These are phyloP conservation scores for Leptodactylus fallax DNA, from an alignment of 2,797 vertebrate species.

Conservation along the genomic window DNA sequence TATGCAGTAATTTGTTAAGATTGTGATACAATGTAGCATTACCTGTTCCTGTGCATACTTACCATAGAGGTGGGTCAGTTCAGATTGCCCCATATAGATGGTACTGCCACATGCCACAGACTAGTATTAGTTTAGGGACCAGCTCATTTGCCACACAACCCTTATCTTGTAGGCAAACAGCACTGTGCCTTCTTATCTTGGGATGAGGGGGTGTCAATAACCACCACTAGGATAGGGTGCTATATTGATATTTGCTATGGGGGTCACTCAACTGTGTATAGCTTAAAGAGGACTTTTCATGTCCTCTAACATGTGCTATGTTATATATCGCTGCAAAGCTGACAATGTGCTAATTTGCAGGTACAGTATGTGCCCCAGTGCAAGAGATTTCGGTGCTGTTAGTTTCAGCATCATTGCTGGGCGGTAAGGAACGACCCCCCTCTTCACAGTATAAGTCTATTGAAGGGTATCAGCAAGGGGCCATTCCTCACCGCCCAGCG, in stretches of 20 bases:
- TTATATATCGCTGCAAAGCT: too few species aligned
- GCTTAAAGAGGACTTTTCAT: not conserved
- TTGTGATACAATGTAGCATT: not conserved
- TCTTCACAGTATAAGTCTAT: too few species aligned
- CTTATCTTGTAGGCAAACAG: not conserved
- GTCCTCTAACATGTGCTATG: too few species aligned
- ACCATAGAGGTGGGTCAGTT: not conserved
- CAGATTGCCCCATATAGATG: not conserved
- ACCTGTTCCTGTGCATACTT: not conserved
- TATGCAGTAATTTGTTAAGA: not conserved
- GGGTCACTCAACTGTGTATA: not conserved
- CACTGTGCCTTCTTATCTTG: not conserved
- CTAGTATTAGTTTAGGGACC: not conserved
- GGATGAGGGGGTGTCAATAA: too few species aligned
- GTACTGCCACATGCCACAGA: too few species aligned
- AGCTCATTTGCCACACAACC: not conserved
- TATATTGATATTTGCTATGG: not conserved
- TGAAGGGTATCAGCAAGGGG: too few species aligned
- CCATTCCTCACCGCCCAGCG: too few species aligned
- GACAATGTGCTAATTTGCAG: too few species aligned
- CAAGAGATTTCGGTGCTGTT: too few species aligned
- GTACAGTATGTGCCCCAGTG: too few species aligned
- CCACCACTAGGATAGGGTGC: not conserved
- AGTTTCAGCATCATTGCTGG: too few species aligned
- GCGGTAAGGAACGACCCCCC: too few species aligned